A percentile compares a stretch with the other conserved stretches of the same genome.
Conservation (phyloP, 2,113 vertebrate species). For the human region GRCh38 chr1:52157001-52157500, state of each 20-base stretch:
- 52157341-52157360: neutral
- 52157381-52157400: neutral
- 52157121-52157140: neutral
- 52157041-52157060: too few species aligned
- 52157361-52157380: neutral
- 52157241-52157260: neutral
- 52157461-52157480: too few species aligned
- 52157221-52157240: slow-evolving; percentile 1
- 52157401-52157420: too few species aligned
- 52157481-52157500: too few species aligned
- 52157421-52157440: too few species aligned
- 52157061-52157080: too few species aligned
- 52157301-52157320: neutral
- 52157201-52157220: neutral
- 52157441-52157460: too few species aligned
- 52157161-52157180: neutral
- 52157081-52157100: too few species aligned
- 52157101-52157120: too few species aligned
- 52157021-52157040: too few species aligned
- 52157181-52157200: neutral
- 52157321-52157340: slow-evolving; percentile 19
- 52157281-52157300: neutral
- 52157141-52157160: neutral
- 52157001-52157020: too few species aligned
- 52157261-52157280: neutral